Percentiles rank a stretch among this genome's conserved stretches.
phyloP scores from a whole-genome alignment of 2,113 vertebrate genomes.

The Ciconia maguari region DNA sequence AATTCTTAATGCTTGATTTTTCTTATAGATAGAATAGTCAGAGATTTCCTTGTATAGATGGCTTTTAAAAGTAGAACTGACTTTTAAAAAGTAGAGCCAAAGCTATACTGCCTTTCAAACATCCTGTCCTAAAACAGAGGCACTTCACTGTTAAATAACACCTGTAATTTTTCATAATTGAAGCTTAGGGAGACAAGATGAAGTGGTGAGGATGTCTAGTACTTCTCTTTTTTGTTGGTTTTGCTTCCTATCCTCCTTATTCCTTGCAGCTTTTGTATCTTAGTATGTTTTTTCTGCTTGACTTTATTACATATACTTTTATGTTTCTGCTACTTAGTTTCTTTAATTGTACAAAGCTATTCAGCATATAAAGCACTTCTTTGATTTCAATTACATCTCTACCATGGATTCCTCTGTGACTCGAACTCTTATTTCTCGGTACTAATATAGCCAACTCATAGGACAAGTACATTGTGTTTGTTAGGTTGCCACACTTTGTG shows the following conservation, averaged over 20 bases:
- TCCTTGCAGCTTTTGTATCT: not conserved
- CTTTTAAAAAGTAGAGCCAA: not conserved
- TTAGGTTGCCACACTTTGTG: not conserved
- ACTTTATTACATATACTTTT: not conserved
- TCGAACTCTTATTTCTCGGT: not conserved
- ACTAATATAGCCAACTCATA: not conserved
- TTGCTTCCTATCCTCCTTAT: not conserved
- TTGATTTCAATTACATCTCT: not conserved
- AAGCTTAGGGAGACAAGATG: not conserved
- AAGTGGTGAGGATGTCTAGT: not conserved
- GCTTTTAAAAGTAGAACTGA: not conserved
- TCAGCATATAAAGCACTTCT: not conserved
- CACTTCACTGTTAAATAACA: not conserved
- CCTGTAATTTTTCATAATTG: not conserved
- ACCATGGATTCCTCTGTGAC: not conserved
- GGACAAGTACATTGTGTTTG: not conserved
- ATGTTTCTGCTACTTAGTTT: not conserved
- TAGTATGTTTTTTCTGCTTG: not conserved
- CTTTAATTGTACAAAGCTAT: not conserved
- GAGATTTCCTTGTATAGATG: not conserved
- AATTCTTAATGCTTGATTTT: not conserved
- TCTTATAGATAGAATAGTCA: not conserved
- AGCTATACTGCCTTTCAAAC: not conserved
- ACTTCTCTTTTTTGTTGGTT: not conserved
- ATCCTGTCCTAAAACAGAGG: not conserved